phyloP scores from a whole-genome alignment of 92 coral and sea anemone genomes.

The Zoanthus gigantus region DNA sequence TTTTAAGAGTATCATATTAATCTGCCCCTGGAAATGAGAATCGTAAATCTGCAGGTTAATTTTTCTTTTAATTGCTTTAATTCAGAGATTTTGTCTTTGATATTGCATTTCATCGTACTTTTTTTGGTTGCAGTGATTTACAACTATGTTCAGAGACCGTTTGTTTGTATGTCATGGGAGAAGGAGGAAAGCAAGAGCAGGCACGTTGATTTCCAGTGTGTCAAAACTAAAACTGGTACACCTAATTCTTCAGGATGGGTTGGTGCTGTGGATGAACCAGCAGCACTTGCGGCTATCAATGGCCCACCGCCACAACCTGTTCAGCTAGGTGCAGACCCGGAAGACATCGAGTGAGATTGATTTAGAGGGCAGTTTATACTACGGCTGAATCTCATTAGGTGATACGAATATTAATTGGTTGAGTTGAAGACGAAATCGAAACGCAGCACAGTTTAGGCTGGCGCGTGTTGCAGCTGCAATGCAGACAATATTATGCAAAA shows the following conservation, averaged over 20 bases:
- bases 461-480: too few relatives aligned
- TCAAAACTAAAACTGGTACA: constrained; percentile 92
- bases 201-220: constrained; percentile 99
- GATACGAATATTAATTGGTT: too few relatives aligned
- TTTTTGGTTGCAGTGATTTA: constrained; percentile 75
- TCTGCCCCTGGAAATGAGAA: too few relatives aligned
- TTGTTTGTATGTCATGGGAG: constrained; percentile 99
- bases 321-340: constrained; percentile 93
- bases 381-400: too few relatives aligned
- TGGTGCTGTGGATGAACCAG: constrained; percentile 99
- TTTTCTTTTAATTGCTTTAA: too few relatives aligned
- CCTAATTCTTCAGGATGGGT: constrained; percentile 80
- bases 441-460: too few relatives aligned
- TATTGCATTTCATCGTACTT: neutral
- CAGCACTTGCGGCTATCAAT: constrained; percentile 91
- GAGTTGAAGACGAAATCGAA: too few relatives aligned
- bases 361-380: neutral
- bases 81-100: neutral
- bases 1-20: too few relatives aligned
- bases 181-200: constrained; percentile 99
- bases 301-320: constrained; percentile 98
- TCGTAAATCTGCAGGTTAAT: too few relatives aligned
- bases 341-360: constrained; percentile 75
- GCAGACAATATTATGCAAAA: too few relatives aligned
- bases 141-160: constrained; percentile 98